These are phyloP conservation scores for Hemistola chrysoprasaria DNA, from an alignment of 2,888 invertebrate species.

Conservation along the genomic window DNA sequence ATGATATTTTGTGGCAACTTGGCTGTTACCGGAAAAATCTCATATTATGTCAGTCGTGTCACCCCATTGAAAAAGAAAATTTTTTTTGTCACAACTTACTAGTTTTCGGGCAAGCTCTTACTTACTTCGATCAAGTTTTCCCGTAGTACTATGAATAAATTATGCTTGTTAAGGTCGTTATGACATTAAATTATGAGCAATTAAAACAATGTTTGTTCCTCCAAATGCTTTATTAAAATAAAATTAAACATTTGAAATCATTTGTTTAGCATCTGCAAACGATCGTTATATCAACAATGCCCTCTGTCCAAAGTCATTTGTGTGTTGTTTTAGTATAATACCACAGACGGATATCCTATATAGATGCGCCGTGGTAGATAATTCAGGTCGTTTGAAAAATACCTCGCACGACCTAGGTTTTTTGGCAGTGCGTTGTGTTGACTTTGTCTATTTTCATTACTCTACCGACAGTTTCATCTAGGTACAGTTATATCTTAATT, in stretches of 20 bases:
- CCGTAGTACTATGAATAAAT: not conserved
- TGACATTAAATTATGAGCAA: too few relatives aligned
- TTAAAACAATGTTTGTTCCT: too few relatives aligned
- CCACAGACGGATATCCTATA: slow-evolving; percentile 19
- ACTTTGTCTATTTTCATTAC: too few relatives aligned
- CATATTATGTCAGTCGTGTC: too few relatives aligned
- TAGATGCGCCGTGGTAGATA: slow-evolving; percentile 17
- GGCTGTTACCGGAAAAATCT: too few relatives aligned
- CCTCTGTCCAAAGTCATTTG: slow-evolving; percentile 23
- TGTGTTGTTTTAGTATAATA: slow-evolving; percentile 19
- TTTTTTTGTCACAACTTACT: too few relatives aligned
- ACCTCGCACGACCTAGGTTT: slow-evolving; percentile 8
- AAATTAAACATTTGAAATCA: slow-evolving; percentile 21
- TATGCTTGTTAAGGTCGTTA: too few relatives aligned
- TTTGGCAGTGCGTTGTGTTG: not conserved
- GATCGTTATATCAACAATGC: slow-evolving; percentile 23
- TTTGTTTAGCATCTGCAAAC: slow-evolving; percentile 24
- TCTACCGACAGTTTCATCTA: too few relatives aligned
- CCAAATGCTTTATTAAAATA: slow-evolving; percentile 17
- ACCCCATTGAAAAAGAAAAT: too few relatives aligned
- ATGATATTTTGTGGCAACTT: too few relatives aligned
- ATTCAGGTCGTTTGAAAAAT: slow-evolving; percentile 12
- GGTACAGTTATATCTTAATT: too few relatives aligned
- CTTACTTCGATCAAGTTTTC: not conserved
- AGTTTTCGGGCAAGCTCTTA: slow-evolving; percentile 11